These are phyloP conservation scores for Blera fallax DNA, from an alignment of 2,888 invertebrate genomes.

Conservation along the genomic window DNA sequence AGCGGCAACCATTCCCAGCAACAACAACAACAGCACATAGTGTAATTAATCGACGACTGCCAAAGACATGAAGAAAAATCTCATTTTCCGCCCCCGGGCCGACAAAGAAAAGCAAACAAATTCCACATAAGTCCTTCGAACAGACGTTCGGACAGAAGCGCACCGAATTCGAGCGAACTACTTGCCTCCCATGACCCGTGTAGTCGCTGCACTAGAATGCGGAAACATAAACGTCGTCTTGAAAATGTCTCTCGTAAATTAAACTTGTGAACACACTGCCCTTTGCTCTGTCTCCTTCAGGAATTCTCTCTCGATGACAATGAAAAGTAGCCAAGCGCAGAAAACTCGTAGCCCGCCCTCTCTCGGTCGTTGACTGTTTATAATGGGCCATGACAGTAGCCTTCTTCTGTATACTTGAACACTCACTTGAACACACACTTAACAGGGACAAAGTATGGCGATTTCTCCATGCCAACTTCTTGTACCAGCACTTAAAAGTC, in stretches of 20 bases:
- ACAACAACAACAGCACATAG: conserved; percentile 18
- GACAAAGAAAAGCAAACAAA: conserved; percentile 19
- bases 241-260: conserved; percentile 68
- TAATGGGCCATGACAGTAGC: conserved; percentile 63
- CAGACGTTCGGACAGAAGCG: conserved; percentile 23
- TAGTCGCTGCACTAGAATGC: conserved; percentile 45
- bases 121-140: conserved; percentile 34
- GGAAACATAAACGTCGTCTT: conserved; percentile 64
- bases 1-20: background rate
- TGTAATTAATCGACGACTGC: conserved; percentile 66
- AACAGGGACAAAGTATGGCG: conserved; percentile 60
- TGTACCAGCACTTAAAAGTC: conserved; percentile 51
- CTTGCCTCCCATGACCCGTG: background rate
- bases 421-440: conserved; percentile 58
- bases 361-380: conserved; percentile 56
- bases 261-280: conserved; percentile 30
- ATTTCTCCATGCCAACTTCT: conserved; percentile 61
- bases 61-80: conserved; percentile 65
- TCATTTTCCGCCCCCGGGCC: background rate
- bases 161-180: background rate
- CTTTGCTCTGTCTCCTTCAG: conserved; percentile 48
- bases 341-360: conserved; percentile 11
- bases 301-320: conserved; percentile 50
- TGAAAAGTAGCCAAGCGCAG: conserved; percentile 52
- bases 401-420: conserved; percentile 39